A percentile compares a stretch with the other conserved stretches of the same genome.
Conservation (phyloP, 2,888 invertebrate genomes). For the Malachius bipustulatus region DNA sequence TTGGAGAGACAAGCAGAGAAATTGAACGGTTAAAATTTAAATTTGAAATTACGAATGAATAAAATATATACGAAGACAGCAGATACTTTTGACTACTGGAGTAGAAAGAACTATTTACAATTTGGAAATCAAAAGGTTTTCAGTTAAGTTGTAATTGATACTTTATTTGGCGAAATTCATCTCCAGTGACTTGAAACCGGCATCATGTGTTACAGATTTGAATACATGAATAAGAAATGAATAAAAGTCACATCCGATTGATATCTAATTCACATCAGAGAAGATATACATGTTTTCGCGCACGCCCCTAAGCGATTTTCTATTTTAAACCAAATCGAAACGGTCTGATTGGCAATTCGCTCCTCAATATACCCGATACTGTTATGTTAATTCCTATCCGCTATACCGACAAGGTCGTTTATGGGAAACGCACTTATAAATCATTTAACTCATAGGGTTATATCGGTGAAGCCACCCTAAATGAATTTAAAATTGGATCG, state of each 20-base stretch:
- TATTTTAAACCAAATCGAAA: conserved; percentile 18
- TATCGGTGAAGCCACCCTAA: conserved; percentile 30
- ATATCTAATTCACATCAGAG: conserved; percentile 30
- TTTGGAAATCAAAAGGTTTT: no score
- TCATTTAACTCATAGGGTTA: conserved; percentile 30
- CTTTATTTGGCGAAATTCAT: no score
- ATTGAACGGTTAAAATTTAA: no score
- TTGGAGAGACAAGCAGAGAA: no score
- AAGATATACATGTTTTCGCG: conserved; percentile 26
- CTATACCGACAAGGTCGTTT: conserved; percentile 34
- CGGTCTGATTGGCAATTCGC: not conserved
- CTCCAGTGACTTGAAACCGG: no score
- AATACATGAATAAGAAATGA: conserved; percentile 31
- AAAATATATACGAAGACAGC: no score
- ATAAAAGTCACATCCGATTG: conserved; percentile 26
- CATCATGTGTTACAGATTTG: no score
- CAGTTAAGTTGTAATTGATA: no score
- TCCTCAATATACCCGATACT: conserved; percentile 31
- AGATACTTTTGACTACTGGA: no score
- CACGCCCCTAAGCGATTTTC: conserved; percentile 31
- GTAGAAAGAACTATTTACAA: no score
- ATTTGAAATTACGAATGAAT: no score
- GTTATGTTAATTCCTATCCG: conserved; percentile 37
- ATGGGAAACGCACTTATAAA: conserved; percentile 34
- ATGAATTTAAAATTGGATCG: conserved; percentile 36